phyloP scores from a whole-genome alignment of 2,888 invertebrate species.

The Lasioglossum morio region DNA sequence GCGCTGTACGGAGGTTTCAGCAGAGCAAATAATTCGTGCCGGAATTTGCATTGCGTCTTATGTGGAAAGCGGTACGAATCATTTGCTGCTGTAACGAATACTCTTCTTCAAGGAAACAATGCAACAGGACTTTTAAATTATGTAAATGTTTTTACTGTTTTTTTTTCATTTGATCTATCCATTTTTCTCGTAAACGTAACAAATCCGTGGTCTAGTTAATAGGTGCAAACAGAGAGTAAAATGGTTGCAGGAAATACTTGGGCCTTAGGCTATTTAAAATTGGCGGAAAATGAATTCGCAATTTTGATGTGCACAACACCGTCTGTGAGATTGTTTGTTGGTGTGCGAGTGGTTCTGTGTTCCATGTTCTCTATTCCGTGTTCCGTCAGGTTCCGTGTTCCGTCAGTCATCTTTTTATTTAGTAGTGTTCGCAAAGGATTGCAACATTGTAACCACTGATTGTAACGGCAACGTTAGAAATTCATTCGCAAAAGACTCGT shows the following conservation, averaged over 20 bases:
- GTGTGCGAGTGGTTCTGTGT: not conserved
- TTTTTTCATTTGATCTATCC: not conserved
- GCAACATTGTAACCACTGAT: not conserved
- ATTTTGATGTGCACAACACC: not conserved
- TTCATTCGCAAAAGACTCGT: conserved; percentile 10
- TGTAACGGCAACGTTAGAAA: not conserved
- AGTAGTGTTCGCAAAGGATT: not conserved
- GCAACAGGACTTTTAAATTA: too few species aligned
- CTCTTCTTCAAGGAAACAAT: too few species aligned
- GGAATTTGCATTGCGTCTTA: too few species aligned
- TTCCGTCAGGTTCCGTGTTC: not conserved
- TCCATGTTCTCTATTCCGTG: not conserved
- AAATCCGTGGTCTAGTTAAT: not conserved
- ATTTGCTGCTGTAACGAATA: too few species aligned
- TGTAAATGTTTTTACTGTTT: too few species aligned
- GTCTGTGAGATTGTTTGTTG: not conserved
- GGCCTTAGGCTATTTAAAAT: conserved; percentile 6
- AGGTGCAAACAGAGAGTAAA: too few species aligned
- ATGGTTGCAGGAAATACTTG: not conserved
- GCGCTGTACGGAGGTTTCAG: too few species aligned
- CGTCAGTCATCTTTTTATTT: conserved; percentile 56
- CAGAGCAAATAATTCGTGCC: too few species aligned
- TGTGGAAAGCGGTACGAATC: too few species aligned
- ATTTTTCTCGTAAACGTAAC: not conserved
- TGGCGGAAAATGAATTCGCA: not conserved